Base-by-base conservation (phyloP, 1,140 invertebrate species). In the Cydia fagiglandana region DNA sequence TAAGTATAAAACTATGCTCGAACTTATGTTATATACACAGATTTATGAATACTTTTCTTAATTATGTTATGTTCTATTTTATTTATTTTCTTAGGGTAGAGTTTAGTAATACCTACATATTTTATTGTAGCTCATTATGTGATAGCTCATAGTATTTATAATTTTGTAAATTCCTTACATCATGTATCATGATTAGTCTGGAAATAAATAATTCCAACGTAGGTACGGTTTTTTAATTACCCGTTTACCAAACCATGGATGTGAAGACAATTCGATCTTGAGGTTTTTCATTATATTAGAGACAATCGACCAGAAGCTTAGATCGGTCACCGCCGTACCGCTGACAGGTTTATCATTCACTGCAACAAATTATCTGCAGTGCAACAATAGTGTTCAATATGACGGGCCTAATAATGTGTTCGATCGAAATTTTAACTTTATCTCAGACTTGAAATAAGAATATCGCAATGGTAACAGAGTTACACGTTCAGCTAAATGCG, bases 91-190 rank as follows among this genome's bases (percentile, higher is more conserved):
- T 45, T 70, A 45, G 17, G 15, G 1, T n/a, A 3, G 12, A 28
- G 30, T 41, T 38, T 17, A 38, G 38, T 17, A 41, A 20, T 70
- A n/a, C 9, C 15, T 41, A 70, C n/a, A 38, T 70, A 70, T 70
- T 70, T 70, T 38, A 70, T 34, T 38, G 17, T 70, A 17, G 34
- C 30, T 38, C n/a, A 38, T 70, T 38, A 38, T 70, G 66, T 70
- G 66, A 70, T 70, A 70, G 34, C 66, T 4, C 7, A 17, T 38
- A 70, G 30, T 70, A 70, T 70, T 70, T 70, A 70, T 45, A 38
- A 70, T 70, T 70, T 70, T 70, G 34, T 17, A 70, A 70, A 41
- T 45, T 70, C 66, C 66, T 70, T 30, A 70, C 24, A 70, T 70
- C 66, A 70, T 70, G 56, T 61, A 61, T 61, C 56, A 61, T 61